Evolutionary conservation across 2,113 vertebrate species (phyloP).

Genomic region (Corythornis madagascariensis): DNA sequence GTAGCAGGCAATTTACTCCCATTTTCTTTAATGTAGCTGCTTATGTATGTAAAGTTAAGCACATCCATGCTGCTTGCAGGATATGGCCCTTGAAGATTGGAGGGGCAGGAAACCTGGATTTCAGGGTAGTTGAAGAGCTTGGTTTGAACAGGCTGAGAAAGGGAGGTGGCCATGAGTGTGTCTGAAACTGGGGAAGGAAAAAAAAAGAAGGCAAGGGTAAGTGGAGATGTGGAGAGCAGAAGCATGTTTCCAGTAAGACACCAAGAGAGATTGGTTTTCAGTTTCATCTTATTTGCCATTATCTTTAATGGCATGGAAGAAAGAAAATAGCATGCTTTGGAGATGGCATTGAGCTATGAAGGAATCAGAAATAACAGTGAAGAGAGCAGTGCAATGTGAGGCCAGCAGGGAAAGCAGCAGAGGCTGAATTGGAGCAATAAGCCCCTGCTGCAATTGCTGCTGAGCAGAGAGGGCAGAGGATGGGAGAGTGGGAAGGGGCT

Average conservation of each 20-base stretch:
- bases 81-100: neutral
- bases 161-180: accelerated
- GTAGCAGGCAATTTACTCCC: conserved; percentile 38
- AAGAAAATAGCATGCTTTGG: conserved; percentile 55
- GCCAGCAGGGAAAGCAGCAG: neutral
- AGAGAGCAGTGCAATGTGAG: neutral
- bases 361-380: conserved; percentile 36
- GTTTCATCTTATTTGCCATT: conserved; percentile 46
- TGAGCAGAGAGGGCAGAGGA: neutral
- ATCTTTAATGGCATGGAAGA: conserved; percentile 63
- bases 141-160: neutral
- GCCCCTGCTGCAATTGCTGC: neutral
- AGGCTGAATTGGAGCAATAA: neutral
- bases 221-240: neutral
- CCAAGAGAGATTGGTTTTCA: conserved; percentile 37
- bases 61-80: neutral
- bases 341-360: conserved; percentile 38
- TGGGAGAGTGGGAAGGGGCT: neutral
- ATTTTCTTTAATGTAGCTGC: conserved; percentile 41
- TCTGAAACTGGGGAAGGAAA: neutral
- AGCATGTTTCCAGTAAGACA: neutral
- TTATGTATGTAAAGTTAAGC: conserved; percentile 23
- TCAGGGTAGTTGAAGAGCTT: neutral
- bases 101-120: neutral
- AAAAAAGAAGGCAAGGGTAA: neutral